Evolutionary conservation across 1,140 invertebrate genomes (phyloP), one percentile per base, ranked within the genome.

Genomic region (Heliconius himera): DNA sequence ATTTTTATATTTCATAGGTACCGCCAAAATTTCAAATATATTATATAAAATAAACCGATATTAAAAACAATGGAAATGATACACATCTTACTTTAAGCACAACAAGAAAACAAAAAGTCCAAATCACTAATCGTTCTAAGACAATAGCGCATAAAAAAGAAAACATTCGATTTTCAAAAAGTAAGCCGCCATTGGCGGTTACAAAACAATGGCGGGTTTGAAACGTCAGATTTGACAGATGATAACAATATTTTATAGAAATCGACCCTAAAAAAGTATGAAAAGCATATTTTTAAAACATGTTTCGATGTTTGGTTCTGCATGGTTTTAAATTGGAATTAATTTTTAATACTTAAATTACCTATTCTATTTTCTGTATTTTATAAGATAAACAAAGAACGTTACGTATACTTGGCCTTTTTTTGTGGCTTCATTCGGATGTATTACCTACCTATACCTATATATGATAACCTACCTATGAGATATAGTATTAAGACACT

Each of bases 141-240:
- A 84, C 81, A 82, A 84, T 84, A 60, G 77, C 66, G 76, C 66
- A 74, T 60, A 74, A 77, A 66, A 66, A 66, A 66, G 26, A 66
- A 77, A 70, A 76, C 70, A 76, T 73, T 78, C 79, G 16, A 79
- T 76, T 75, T 77, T 83, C 60, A 78, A 76, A 73, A 74, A 51
- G 66, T 46, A 77, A 70, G 66, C 70, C 66, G 76, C 76, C 54
- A 76, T 80, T 81, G 82, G 79, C 26, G 41, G 76, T 70, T 26
- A 20, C 29, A 75, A 81, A 81, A 89, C 86, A 89, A 89, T 89
- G 83, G 85, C 84, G 77, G 82, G 82, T 72, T 70, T 66, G 60
- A 84, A 84, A 83, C 77, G 88, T 89, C 88, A 89, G 88, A 89
- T 89, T 85, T 87, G 83, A 88, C 86, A 84, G 73, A 75, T 78